Base-by-base conservation (phyloP, 2,797 vertebrate genomes). In the Macropus fuliginosus region DNA sequence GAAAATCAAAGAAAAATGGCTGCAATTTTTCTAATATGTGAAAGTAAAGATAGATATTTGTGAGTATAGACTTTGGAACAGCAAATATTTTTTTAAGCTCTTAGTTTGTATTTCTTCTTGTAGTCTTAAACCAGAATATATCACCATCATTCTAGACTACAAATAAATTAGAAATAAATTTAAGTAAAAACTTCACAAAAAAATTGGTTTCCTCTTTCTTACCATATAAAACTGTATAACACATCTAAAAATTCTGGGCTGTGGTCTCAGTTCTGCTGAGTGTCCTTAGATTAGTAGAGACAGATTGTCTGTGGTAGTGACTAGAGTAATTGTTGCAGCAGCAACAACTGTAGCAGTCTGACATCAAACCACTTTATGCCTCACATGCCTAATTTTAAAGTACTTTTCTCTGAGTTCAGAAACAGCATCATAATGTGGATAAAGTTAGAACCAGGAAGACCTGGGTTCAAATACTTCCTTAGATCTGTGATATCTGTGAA, bases 1-100 rank as follows among this genome's bases (percentile, higher is more conserved):
- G 93, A 95, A 56, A 91, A 54, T 95, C 66, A 95, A 6, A 95
- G 55, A n/a, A 54, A 95, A 95, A 56, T 93, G 21, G 91, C 54
- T 93, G 59, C 56, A 94, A 14, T 54, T 46, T 91, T 91, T 24
- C 28, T 13, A 81, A 31, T 87, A 0, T 92, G 9, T 93, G n/a
- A 91, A 92, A 93, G 91, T 81, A n/a, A 54, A 24, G 52, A 10
- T 57, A 52, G 54, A 11, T 9, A 90, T 50, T 29, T 50, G 4
- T 55, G 91, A 31, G 55, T 90, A 46, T 59, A 28, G 90, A 31
- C 56, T 90, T 93, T 66, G 91, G 94, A 46, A 91, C 92, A 93
- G 29, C 92, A 66, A 81, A 91, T 46, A 1, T 81, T 57, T 62
- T 46, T 95, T 28, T 95, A 6, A 96, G 31, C 46, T 94, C 92